Conservation (phyloP, 64 coral and sea anemone genomes). For the Montipora efflorescens region DNA sequence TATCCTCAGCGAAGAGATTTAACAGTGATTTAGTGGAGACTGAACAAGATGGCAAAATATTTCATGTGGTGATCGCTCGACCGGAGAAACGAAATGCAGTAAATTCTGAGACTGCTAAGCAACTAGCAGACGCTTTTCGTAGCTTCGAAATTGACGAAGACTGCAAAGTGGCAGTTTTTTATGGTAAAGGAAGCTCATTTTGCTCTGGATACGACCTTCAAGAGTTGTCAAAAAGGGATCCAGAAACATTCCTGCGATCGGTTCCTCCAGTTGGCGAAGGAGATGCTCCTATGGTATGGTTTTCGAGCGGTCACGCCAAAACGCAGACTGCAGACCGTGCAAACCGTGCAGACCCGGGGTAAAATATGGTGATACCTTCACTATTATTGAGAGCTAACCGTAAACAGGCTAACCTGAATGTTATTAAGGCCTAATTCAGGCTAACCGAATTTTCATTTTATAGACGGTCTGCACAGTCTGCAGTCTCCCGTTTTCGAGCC, state of each 20-base stretch:
- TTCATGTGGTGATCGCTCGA: slow-evolving; percentile 83
- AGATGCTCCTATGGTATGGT: slow-evolving; percentile 84
- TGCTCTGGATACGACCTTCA: slow-evolving; percentile 92
- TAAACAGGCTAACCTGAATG: no score
- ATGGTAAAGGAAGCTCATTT: slow-evolving; percentile 85
- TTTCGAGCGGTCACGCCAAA: no score
- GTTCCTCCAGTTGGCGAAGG: slow-evolving; percentile 68
- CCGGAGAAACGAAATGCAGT: slow-evolving; percentile 96
- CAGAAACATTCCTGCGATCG: slow-evolving; percentile 63
- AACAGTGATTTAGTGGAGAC: slow-evolving; percentile 74
- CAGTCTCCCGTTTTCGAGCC: no score
- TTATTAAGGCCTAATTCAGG: no score
- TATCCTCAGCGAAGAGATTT: slow-evolving; percentile 31
- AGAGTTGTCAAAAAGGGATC: slow-evolving; percentile 67
- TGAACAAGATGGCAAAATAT: slow-evolving; percentile 82
- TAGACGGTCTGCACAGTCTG: no score
- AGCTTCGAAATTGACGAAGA: slow-evolving; percentile 89
- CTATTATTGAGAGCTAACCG: no score
- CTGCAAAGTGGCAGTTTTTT: slow-evolving; percentile 83
- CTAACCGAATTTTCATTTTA: no score
- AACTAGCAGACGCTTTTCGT: slow-evolving; percentile 75
- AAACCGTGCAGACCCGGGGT: no score
- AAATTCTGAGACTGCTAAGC: slow-evolving; percentile 72
- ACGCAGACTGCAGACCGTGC: no score
- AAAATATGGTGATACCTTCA: no score